Conservation (phyloP, 1,140 invertebrate genomes). For the Antheraea pernyi region DNA sequence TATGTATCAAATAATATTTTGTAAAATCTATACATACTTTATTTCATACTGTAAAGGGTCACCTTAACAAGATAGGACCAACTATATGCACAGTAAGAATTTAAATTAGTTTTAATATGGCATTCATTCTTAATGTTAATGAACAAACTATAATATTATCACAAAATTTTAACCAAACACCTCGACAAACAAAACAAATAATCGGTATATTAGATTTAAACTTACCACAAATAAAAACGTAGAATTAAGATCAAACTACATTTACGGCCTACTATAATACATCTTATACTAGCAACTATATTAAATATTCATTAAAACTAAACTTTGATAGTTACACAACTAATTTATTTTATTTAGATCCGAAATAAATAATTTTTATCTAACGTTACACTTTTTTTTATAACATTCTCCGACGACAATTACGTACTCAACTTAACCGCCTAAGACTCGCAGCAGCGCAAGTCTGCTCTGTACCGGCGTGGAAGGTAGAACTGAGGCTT, state of each 20-base stretch:
- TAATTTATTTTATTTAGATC: neutral
- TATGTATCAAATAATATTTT: too few relatives aligned
- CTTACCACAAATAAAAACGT: neutral
- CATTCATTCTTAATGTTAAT: too few relatives aligned
- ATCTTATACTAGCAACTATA: neutral
- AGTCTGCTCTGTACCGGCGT: conserved; percentile 31
- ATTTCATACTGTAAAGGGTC: too few relatives aligned
- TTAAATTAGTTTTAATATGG: too few relatives aligned
- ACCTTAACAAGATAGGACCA: too few relatives aligned
- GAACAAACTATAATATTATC: too few relatives aligned
- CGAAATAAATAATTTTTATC: conserved; percentile 6
- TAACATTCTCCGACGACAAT: conserved; percentile 22
- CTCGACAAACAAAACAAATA: neutral
- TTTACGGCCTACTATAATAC: neutral
- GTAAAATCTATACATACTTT: too few relatives aligned
- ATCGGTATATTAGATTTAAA: neutral
- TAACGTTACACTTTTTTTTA: neutral
- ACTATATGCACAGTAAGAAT: too few relatives aligned
- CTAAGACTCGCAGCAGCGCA: conserved; percentile 1
- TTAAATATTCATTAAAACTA: neutral
- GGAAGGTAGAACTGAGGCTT: conserved; percentile 54
- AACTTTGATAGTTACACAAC: neutral
- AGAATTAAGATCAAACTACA: neutral
- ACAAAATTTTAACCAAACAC: too few relatives aligned
- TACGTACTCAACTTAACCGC: conserved; percentile 32